Evolutionary conservation across 2,888 invertebrate species (phyloP), one percentile per base, ranked within the genome.

Genomic region (Melipona bicolor): DNA sequence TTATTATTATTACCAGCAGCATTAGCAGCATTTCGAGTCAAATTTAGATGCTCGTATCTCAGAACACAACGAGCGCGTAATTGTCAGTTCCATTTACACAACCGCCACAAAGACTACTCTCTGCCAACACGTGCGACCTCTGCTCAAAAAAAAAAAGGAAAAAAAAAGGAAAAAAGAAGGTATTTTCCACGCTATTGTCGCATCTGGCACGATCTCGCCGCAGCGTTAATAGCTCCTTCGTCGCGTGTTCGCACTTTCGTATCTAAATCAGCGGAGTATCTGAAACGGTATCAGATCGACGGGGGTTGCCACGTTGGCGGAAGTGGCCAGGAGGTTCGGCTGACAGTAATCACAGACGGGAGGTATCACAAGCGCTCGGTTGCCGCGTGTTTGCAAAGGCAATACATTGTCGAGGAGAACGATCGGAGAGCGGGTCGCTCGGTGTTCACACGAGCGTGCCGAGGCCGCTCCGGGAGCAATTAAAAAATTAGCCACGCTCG

Each of bases 401-500:
- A 78, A 83, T 78, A 84, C 84, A 84, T 84, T 84, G 84, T 84
- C 61, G 75, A 61, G 68, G 1, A 43, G 74, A 52, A 32, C 72
- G 83, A 68, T 76, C 72, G 59, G 50, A 27, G 32, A 43, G 64
- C n/a, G 50, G 50, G 54, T 59, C 72, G 72, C 49, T 52, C 43
- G 54, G 83, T 79, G 79, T 83, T 79, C 83, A 72, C 84, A 84
- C 84, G 84, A 83, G 78, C 71, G 78, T 72, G 64, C 21, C 64
- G 49, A 59, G 17, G 17, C 67, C 43, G 69, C 61, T 69, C 49
- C 43, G 43, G 64, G 68, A 3, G 85, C 85, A 90, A 91, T 91
- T 91, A 90, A 91, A 89, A 91, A 91, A 91, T 91, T 90, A 91
- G 85, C 87, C 81, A 77, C 86, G 87, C 89, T 84, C 79, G 79